Conservation (phyloP, 2,113 vertebrate genomes). For the Seriola dumerili region DNA sequence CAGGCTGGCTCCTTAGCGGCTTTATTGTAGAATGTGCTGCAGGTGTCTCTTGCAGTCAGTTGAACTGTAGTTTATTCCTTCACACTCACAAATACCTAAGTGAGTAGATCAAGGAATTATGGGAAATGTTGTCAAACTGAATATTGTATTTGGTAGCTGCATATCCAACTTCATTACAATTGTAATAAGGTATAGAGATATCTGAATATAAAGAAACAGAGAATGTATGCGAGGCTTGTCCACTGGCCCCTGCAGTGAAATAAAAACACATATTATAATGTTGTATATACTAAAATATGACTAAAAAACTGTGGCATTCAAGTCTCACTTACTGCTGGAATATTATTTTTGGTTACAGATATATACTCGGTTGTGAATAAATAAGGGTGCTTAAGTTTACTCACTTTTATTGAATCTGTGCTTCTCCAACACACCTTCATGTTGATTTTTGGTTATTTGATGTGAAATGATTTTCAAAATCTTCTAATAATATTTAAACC, state of each 20-base stretch:
- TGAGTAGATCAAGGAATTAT: not conserved
- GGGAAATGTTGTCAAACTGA: not conserved
- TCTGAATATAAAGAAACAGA: not conserved
- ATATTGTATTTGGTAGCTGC: not conserved
- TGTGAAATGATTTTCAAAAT: not conserved
- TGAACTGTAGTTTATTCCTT: not conserved
- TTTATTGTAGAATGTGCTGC: not conserved
- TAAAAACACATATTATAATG: no score
- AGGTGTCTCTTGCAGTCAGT: not conserved
- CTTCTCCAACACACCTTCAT: not conserved
- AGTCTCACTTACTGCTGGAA: no score
- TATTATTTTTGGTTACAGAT: no score
- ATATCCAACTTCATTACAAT: not conserved
- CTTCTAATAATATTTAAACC: not conserved
- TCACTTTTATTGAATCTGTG: no score
- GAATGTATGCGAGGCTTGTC: not conserved
- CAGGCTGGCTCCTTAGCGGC: not conserved
- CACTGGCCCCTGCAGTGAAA: not conserved
- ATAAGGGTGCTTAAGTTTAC: no score
- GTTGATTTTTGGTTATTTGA: not conserved
- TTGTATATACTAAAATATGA: not conserved
- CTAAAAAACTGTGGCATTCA: no score
- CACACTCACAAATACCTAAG: not conserved
- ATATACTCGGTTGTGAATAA: no score
- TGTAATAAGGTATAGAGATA: not conserved